phyloP scores from a whole-genome alignment of 64 coral and sea anemone genomes.

The Pocillopora verrucosa region DNA sequence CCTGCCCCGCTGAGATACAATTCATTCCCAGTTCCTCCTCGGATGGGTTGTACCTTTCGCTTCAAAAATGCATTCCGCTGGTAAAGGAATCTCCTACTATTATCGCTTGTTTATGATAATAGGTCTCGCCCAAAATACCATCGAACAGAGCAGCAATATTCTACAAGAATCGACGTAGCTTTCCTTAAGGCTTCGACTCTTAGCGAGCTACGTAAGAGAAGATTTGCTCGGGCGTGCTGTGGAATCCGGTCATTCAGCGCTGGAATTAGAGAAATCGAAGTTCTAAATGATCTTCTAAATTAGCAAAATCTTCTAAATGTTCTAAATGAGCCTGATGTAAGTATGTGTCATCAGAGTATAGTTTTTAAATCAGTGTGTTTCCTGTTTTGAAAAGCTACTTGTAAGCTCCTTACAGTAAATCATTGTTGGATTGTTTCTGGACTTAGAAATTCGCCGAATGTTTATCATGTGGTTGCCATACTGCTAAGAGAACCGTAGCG shows the following conservation, averaged over 20 bases:
- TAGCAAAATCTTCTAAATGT: no score
- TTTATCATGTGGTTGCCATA: no score
- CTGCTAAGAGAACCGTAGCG: no score
- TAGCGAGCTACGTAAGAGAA: neutral
- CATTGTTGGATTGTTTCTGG: no score
- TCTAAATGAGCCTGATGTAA: no score
- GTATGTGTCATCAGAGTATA: no score
- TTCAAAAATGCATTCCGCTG: neutral
- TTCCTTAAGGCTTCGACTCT: neutral
- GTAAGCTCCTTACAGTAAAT: no score
- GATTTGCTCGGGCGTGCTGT: neutral
- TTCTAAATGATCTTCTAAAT: no score
- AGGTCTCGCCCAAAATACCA: slow-evolving; percentile 8
- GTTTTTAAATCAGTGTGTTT: no score
- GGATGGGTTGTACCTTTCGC: neutral
- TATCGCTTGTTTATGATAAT: slow-evolving; percentile 1
- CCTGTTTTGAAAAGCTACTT: no score
- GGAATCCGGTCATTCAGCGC: slow-evolving; percentile 7
- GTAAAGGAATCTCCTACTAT: neutral
- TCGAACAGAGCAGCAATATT: slow-evolving; percentile 2
- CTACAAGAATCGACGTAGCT: neutral
- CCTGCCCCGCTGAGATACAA: neutral
- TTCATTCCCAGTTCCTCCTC: neutral
- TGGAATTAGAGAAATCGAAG: no score
- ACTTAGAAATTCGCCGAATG: no score